Percentiles rank a stretch among this genome's conserved stretches.
Evolutionary conservation across 2,797 vertebrate genomes (phyloP).

Genomic region (Capromys pilorides): DNA sequence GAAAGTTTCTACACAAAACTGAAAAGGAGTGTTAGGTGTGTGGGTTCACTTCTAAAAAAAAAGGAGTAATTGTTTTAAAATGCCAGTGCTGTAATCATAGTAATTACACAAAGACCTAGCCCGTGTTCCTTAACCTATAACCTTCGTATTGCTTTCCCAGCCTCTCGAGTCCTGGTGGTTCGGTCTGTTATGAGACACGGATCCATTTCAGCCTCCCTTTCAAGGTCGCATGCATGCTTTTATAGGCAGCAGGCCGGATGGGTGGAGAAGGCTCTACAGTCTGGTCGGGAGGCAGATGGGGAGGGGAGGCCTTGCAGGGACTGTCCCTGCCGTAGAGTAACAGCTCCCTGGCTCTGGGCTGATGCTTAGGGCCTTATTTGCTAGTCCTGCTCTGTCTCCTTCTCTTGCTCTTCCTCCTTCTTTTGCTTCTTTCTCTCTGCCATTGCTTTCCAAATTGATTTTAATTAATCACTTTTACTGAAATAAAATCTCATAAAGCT

Average conservation of each 20-base stretch:
- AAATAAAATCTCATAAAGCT: not conserved
- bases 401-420: too few relatives aligned
- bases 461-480: not conserved
- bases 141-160: slow-evolving; percentile 78
- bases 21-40: slow-evolving; percentile 30
- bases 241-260: slow-evolving; percentile 74
- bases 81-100: slow-evolving; percentile 68
- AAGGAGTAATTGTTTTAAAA: slow-evolving; percentile 61
- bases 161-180: slow-evolving; percentile 77
- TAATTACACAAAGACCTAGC: slow-evolving; percentile 76
- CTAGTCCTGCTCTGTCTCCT: not conserved
- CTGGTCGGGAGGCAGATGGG: slow-evolving; percentile 62
- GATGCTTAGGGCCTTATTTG: accelerated
- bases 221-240: slow-evolving; percentile 79
- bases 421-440: not conserved
- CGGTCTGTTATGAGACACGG: slow-evolving; percentile 80
- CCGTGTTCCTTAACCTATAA: slow-evolving; percentile 80
- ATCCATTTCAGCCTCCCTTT: slow-evolving; percentile 51
- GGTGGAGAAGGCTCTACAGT: slow-evolving; percentile 56
- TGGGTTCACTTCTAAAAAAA: slow-evolving; percentile 9
- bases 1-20: slow-evolving; percentile 50
- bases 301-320: slow-evolving; percentile 28
- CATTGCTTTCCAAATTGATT: not conserved
- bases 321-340: accelerated
- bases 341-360: not conserved